Evolutionary conservation across 2,113 vertebrate species (phyloP).

Genomic region (Cyanoderma ruficeps): DNA sequence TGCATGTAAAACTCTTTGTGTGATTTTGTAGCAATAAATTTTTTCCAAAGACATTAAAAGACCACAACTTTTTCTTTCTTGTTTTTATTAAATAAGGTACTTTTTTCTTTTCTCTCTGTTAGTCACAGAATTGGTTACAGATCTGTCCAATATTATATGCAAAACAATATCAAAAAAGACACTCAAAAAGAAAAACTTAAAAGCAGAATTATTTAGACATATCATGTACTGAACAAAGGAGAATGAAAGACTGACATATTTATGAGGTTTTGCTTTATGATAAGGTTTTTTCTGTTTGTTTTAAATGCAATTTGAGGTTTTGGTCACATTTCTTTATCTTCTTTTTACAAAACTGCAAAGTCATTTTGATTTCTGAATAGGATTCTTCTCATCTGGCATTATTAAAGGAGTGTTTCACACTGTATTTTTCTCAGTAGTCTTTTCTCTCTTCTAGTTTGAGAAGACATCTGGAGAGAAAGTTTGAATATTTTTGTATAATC

Average conservation of each 20-base stretch:
- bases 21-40: neutral
- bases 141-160: neutral
- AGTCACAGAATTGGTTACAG: neutral
- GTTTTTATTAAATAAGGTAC: neutral
- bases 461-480: neutral
- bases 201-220: neutral
- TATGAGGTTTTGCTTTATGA: neutral
- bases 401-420: neutral
- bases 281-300: neutral
- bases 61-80: neutral
- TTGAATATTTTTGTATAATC: neutral
- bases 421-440: neutral
- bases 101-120: neutral
- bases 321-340: neutral
- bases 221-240: neutral
- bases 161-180: neutral
- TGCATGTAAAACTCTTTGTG: neutral
- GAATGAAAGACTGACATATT: neutral
- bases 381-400: neutral
- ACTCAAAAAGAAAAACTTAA: neutral
- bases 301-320: neutral
- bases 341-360: neutral
- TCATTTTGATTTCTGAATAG: neutral
- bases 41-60: neutral
- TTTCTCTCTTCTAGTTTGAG: neutral